Base-by-base conservation (phyloP, 2,797 vertebrate species). In the Enteromius afrohamiltoni region DNA sequence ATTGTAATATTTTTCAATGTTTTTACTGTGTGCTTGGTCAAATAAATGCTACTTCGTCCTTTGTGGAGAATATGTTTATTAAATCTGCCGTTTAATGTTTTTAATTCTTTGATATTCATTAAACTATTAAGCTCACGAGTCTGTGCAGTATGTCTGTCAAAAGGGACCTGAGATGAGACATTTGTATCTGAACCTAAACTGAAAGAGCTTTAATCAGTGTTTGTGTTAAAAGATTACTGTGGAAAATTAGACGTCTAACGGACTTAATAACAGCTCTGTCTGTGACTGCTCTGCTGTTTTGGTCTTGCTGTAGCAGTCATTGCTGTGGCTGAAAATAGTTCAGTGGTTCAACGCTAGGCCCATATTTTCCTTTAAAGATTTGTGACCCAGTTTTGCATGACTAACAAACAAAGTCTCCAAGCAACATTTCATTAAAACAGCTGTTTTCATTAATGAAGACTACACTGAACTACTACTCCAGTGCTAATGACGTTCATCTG, bases 201-300 rank as follows among this genome's bases (percentile, higher is more conserved):
- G n/a, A 85, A 31, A 77, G 74, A 31, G 76, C 84, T 87, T 80
- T 91, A 89, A 90, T 91, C 87, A 80, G 60, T 83, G 62, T 85
- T 88, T 89, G 83, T 81, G 88, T 86, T 77, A 87, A 76, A 49
- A 70, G 74, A 80, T 79, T 49, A 79, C 80, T 84, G 79, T 64
- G 67, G 85, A 70, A 84, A 80, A 80, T 60, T 21, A 34, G 37
- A 68, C 2, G 55, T 67, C 79, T 78, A 68, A 86, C 83, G 47
- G 79, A 88, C 82, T 77, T 88, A 88, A 88, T 87, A 74, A 89
- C 67, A 88, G 79, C 73, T 60, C 51, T 89, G 53, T 26, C 78
- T 78, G 83, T 29, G 75, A 58, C 67, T 77, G 64, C 19, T 49
- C 40, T 62, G 58, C 58, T 69, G 64, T 78, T 78, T 83, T 71